phyloP scores from a whole-genome alignment of 2,797 vertebrate genomes.

The Streptopelia turtur region DNA sequence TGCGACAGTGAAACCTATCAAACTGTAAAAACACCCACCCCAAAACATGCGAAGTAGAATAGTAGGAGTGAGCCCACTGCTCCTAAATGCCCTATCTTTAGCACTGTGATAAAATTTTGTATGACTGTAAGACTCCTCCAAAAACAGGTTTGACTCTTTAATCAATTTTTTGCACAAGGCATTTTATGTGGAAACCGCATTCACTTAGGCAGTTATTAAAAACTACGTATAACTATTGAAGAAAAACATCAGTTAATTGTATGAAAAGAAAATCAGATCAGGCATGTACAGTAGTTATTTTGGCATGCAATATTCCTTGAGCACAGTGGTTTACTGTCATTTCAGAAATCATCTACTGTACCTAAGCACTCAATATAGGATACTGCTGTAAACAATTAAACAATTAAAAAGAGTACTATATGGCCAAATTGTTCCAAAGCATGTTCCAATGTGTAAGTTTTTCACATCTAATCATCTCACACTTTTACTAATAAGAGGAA shows the following conservation, averaged over 20 bases:
- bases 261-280: background rate
- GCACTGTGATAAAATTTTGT: accelerated
- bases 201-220: background rate
- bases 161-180: background rate
- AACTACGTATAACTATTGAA: background rate
- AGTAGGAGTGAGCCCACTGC: background rate
- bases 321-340: background rate
- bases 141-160: background rate
- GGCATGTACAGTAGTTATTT: background rate
- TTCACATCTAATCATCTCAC: background rate
- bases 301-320: background rate
- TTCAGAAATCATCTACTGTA: background rate
- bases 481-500: background rate
- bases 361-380: background rate
- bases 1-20: background rate
- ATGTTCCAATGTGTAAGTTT: background rate
- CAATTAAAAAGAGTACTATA: background rate
- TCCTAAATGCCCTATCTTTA: background rate
- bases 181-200: background rate
- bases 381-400: background rate
- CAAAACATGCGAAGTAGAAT: background rate
- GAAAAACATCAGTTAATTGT: background rate
- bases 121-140: background rate
- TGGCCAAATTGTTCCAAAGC: background rate
- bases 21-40: background rate